Evolutionary conservation across 2,888 invertebrate species (phyloP).

Genomic region (Hetaerina titia): DNA sequence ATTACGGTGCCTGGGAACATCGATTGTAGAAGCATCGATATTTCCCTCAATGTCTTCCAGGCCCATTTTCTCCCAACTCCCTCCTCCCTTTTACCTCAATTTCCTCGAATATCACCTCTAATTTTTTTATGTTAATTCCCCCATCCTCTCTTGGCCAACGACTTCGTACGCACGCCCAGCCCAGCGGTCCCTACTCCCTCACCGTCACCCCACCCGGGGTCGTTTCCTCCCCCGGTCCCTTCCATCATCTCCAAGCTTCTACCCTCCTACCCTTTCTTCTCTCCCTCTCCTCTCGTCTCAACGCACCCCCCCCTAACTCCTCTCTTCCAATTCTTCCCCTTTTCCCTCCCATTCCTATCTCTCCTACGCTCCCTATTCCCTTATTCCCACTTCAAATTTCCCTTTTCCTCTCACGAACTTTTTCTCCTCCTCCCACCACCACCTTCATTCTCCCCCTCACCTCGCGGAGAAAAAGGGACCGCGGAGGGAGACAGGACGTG

Average conservation of each 20-base stretch:
- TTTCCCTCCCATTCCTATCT: neutral
- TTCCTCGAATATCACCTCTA: slow-evolving; percentile 48
- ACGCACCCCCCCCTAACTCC: neutral
- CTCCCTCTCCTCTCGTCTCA: neutral
- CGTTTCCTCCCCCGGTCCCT: too few species aligned
- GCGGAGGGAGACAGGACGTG: neutral
- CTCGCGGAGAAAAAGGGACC: neutral
- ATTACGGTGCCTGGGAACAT: too few species aligned
- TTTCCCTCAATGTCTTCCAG: neutral
- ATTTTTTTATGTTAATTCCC: slow-evolving; percentile 62
- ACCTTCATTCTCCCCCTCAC: neutral
- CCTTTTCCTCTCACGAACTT: slow-evolving; percentile 36
- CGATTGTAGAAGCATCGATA: neutral
- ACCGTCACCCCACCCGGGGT: too few species aligned
- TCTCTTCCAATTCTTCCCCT: neutral
- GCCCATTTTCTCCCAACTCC: neutral
- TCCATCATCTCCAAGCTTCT: too few species aligned
- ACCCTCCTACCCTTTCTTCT: too few species aligned
- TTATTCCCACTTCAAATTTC: slow-evolving; percentile 45
- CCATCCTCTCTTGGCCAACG: neutral
- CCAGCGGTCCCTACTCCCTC: neutral
- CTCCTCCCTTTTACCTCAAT: slow-evolving; percentile 37
- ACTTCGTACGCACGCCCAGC: neutral
- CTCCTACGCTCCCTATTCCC: slow-evolving; percentile 25
- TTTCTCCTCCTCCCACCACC: neutral